These are phyloP conservation scores for Saccostrea echinata DNA, from an alignment of 1,140 invertebrate genomes.

Conservation along the genomic window DNA sequence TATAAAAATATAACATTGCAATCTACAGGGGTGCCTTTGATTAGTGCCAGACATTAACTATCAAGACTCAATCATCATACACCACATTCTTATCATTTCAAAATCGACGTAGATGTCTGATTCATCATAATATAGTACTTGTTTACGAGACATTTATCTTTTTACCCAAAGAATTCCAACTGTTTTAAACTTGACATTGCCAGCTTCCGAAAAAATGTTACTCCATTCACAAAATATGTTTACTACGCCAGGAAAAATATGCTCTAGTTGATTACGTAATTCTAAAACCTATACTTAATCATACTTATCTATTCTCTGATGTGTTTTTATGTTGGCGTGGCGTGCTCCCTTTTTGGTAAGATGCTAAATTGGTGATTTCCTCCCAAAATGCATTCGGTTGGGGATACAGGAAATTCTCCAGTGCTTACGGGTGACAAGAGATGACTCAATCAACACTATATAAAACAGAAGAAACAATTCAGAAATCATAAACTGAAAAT, in stretches of 20 bases:
- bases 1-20: background rate
- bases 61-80: background rate
- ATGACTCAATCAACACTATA: conserved; percentile 13
- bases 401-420: background rate
- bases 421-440: background rate
- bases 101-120: background rate
- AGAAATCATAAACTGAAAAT: background rate
- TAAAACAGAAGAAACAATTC: background rate
- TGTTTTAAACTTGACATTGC: background rate
- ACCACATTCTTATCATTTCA: conserved; percentile 19
- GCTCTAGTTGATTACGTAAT: background rate
- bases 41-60: background rate
- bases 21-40: background rate
- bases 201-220: conserved; percentile 3
- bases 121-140: conserved; percentile 30
- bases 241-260: conserved; percentile 10
- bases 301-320: conserved; percentile 21
- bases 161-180: background rate
- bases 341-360: conserved; percentile 30
- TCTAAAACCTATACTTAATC: background rate
- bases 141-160: background rate
- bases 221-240: conserved; percentile 31
- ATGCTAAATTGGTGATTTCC: background rate
- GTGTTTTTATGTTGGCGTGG: conserved; percentile 28
- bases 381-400: background rate